These are phyloP conservation scores for Nemotelus pantherinus DNA, from an alignment of 2,888 invertebrate genomes.

Conservation along the genomic window DNA sequence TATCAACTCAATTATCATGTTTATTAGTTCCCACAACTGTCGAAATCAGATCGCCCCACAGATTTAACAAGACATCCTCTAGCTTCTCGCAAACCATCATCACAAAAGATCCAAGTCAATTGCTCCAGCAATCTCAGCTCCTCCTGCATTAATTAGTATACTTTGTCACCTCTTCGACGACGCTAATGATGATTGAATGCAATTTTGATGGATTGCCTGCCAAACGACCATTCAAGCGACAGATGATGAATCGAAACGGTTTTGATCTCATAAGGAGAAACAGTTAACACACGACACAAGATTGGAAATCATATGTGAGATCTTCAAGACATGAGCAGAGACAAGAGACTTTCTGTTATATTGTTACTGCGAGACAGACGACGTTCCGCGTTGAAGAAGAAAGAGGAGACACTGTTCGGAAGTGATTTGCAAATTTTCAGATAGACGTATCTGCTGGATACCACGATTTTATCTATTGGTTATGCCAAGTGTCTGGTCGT, in stretches of 20 bases:
- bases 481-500: neutral
- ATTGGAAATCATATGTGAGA: too few species aligned
- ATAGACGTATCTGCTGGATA: neutral
- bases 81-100: too few species aligned
- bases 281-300: neutral
- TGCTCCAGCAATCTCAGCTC: neutral
- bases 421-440: conserved; percentile 21
- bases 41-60: too few species aligned
- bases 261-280: neutral
- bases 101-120: too few species aligned
- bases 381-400: too few species aligned
- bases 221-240: too few species aligned
- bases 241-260: neutral
- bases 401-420: conserved; percentile 7
- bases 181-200: conserved; percentile 28
- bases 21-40: too few species aligned
- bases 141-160: conserved; percentile 32
- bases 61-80: too few species aligned
- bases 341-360: too few species aligned
- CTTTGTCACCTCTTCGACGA: conserved; percentile 35
- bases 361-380: too few species aligned
- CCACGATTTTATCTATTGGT: neutral
- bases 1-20: too few species aligned
- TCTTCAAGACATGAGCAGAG: too few species aligned
- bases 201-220: conserved; percentile 38